Evolutionary conservation across 2,888 invertebrate species (phyloP).

Genomic region (Nasonia oneida): DNA sequence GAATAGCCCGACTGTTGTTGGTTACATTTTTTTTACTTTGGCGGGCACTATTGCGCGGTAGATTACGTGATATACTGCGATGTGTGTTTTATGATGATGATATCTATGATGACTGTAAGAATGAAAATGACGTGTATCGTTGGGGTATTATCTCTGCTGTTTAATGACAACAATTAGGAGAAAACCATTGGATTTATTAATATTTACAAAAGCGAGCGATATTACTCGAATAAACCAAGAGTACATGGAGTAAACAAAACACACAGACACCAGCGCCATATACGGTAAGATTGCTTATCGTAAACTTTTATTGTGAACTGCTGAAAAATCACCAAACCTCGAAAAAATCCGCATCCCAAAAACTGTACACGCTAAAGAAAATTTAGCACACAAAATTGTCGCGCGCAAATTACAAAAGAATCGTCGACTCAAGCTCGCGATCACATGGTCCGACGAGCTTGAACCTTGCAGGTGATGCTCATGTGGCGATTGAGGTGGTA

Average conservation of each 20-base stretch:
- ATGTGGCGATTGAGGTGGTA: conserved; percentile 87
- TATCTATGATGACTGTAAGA: not conserved
- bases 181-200: not conserved
- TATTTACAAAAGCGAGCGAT: not conserved
- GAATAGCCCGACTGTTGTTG: not conserved
- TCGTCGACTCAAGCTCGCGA: not conserved
- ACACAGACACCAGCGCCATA: too few species aligned
- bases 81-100: not conserved
- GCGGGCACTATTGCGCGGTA: not conserved
- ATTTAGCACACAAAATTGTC: not conserved
- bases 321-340: too few species aligned
- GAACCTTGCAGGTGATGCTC: conserved; percentile 47
- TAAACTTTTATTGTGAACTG: too few species aligned
- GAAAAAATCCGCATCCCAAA: too few species aligned
- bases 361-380: too few species aligned
- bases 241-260: not conserved
- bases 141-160: too few species aligned
- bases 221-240: not conserved
- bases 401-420: not conserved
- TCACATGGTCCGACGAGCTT: not conserved
- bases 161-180: not conserved
- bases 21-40: not conserved
- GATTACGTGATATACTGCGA: not conserved
- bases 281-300: too few species aligned
- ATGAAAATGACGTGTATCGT: not conserved